Percentiles rank a stretch among this genome's conserved stretches.
Conservation (phyloP, 2,113 vertebrate species). For the Festucalex cinctus region DNA sequence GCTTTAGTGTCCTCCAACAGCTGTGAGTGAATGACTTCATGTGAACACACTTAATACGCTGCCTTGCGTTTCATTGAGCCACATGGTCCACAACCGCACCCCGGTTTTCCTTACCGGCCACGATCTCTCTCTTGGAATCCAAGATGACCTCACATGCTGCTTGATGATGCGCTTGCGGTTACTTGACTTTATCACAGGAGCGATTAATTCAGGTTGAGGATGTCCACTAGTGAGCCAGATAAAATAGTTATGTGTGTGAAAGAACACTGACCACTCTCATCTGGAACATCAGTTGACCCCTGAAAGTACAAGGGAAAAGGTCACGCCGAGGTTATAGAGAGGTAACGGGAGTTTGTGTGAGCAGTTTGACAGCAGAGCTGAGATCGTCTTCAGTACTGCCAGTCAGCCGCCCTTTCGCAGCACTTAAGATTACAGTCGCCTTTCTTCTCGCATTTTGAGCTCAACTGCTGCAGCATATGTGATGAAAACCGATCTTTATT, state of each 20-base stretch:
- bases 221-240: slow-evolving; percentile 1
- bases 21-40: slow-evolving; percentile 5
- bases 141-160: slow-evolving; percentile 18
- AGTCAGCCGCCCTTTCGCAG: slow-evolving; percentile 36
- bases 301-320: slow-evolving; percentile 19
- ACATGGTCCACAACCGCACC: slow-evolving; percentile 8
- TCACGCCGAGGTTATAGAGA: slow-evolving; percentile 22
- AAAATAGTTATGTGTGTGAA: slow-evolving; percentile 7
- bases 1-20: not conserved
- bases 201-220: slow-evolving; percentile 9
- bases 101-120: slow-evolving; percentile 13
- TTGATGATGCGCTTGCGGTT: slow-evolving; percentile 25
- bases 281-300: slow-evolving; percentile 21
- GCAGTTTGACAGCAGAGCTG: slow-evolving; percentile 27
- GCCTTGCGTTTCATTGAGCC: slow-evolving; percentile 3
- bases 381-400: slow-evolving; percentile 45
- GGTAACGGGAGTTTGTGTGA: slow-evolving; percentile 36
- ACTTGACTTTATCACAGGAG: slow-evolving; percentile 19
- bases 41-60: not conserved
- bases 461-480: slow-evolving; percentile 10
- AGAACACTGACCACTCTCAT: slow-evolving; percentile 15
- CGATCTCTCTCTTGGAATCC: slow-evolving; percentile 5
- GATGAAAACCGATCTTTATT: slow-evolving; percentile 60
- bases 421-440: slow-evolving; percentile 45
- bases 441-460: slow-evolving; percentile 39